Conservation (phyloP, 2,113 vertebrate genomes). For the Glaucidium brasilianum region DNA sequence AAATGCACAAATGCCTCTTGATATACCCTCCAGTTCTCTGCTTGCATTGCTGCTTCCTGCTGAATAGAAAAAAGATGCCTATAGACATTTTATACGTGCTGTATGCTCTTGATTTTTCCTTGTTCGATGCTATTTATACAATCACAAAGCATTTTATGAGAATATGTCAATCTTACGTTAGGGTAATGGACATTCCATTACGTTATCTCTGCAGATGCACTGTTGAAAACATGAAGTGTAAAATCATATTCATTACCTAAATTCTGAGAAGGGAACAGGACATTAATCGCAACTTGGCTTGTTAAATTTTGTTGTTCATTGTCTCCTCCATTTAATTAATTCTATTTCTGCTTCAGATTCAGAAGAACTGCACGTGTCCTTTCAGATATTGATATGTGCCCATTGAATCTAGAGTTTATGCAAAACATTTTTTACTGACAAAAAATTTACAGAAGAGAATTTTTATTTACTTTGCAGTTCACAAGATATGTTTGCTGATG, state of each 20-base stretch:
- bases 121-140: neutral
- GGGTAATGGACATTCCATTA: slow-evolving; percentile 59
- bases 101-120: neutral
- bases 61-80: neutral
- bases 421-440: neutral
- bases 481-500: neutral
- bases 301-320: neutral
- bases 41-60: slow-evolving; percentile 7
- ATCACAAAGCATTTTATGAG: slow-evolving; percentile 16
- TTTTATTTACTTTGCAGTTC: neutral
- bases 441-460: neutral
- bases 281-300: neutral
- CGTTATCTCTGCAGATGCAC: neutral
- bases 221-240: slow-evolving; percentile 48
- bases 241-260: slow-evolving; percentile 61
- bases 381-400: neutral
- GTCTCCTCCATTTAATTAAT: slow-evolving; percentile 36
- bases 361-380: neutral
- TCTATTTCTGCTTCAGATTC: neutral
- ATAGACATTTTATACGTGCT: neutral
- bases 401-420: neutral
- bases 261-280: slow-evolving; percentile 8
- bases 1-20: slow-evolving; percentile 17
- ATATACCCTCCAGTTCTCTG: neutral
- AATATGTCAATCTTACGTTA: neutral